phyloP scores from a whole-genome alignment of 2,888 invertebrate genomes.

The Embidobia sp. region DNA sequence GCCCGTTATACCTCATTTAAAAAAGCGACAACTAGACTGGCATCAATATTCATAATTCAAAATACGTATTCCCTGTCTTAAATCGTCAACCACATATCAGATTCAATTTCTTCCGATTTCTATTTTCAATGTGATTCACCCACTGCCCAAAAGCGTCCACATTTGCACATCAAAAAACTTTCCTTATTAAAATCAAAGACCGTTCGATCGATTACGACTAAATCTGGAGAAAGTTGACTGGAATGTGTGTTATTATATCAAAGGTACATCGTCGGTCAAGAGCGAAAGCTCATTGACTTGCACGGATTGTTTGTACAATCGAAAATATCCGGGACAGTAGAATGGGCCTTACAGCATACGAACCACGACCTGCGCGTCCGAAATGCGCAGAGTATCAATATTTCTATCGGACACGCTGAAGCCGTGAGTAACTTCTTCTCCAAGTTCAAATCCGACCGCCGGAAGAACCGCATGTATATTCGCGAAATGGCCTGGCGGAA shows the following conservation, averaged over 20 bases:
- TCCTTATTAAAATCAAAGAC: slow-evolving; percentile 45
- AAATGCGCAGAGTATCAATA: slow-evolving; percentile 62
- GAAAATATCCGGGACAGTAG: slow-evolving; percentile 58
- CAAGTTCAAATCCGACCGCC: slow-evolving; percentile 69
- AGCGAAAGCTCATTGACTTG: slow-evolving; percentile 63
- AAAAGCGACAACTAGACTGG: too few species aligned
- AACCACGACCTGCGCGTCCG: slow-evolving; percentile 68
- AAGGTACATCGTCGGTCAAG: slow-evolving; percentile 39
- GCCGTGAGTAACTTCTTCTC: slow-evolving; percentile 19
- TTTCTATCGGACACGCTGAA: slow-evolving; percentile 40
- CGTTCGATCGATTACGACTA: slow-evolving; percentile 27
- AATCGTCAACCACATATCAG: too few species aligned
- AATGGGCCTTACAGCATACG: slow-evolving; percentile 60
- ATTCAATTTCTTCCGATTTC: slow-evolving; percentile 13
- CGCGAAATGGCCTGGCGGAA: slow-evolving; percentile 22
- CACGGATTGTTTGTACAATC: slow-evolving; percentile 48
- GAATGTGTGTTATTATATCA: slow-evolving; percentile 57
- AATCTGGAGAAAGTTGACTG: slow-evolving; percentile 48
- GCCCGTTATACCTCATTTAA: too few species aligned
- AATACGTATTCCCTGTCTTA: too few species aligned
- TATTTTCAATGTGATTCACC: background rate
- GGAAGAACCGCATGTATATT: slow-evolving; percentile 59
- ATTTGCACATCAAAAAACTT: slow-evolving; percentile 7
- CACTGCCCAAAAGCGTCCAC: background rate
- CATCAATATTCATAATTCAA: too few species aligned